These are phyloP conservation scores for Enteromius argenteus DNA, from an alignment of 2,797 vertebrate genomes.

Conservation along the genomic window DNA sequence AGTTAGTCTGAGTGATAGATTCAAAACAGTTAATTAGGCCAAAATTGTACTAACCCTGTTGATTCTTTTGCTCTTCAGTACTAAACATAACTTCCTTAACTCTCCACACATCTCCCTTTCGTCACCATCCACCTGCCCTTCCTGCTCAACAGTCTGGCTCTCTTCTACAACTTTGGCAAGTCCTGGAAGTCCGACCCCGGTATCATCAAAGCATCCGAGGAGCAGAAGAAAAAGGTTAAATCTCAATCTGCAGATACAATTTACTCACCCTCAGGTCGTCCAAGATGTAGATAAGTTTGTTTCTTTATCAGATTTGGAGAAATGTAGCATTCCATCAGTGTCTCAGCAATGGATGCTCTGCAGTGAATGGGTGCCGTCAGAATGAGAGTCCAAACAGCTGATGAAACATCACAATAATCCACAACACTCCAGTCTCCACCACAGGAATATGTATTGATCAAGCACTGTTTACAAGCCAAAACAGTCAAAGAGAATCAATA, in stretches of 20 bases:
- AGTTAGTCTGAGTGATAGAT: not conserved
- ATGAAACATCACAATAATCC: not conserved
- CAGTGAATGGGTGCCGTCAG: conserved; percentile 2
- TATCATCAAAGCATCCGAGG: conserved; percentile 98
- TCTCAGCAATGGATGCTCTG: not conserved
- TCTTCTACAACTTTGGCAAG: conserved; percentile 99
- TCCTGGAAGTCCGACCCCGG: conserved; percentile 99
- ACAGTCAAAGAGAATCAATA: not conserved
- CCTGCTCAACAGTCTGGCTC: conserved; percentile 91
- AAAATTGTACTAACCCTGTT: not conserved
- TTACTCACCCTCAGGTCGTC: not conserved
- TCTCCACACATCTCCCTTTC: conserved; percentile 90
- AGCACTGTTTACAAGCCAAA: not conserved
- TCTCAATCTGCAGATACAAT: not conserved
- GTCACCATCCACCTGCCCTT: conserved; percentile 95
- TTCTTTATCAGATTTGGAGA: not conserved
- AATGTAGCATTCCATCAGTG: not conserved
- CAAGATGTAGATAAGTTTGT: not conserved
- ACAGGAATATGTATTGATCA: not conserved
- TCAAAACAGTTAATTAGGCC: not conserved
- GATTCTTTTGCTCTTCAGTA: not conserved
- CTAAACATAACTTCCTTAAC: conserved; percentile 43
- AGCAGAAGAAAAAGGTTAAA: conserved; percentile 98
- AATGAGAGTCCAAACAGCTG: not conserved
- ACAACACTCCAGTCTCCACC: not conserved